Evolutionary conservation across 2,888 invertebrate species (phyloP).

Genomic region (Bellardia bayeri): DNA sequence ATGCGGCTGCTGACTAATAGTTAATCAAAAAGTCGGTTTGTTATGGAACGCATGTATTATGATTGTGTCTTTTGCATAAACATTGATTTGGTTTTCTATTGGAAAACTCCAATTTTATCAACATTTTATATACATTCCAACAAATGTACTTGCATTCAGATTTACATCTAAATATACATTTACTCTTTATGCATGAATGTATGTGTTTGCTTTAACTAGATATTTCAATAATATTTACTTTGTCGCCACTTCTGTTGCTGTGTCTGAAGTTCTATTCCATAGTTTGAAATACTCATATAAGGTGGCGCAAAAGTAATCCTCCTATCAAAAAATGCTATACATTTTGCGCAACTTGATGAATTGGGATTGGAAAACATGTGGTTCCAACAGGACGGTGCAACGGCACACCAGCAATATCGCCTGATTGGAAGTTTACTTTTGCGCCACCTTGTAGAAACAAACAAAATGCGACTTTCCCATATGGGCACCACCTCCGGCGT

Average conservation of each 20-base stretch:
- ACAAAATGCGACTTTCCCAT: background rate
- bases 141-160: background rate
- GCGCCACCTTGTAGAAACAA: too few relatives aligned
- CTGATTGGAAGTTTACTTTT: too few relatives aligned
- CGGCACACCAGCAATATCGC: too few relatives aligned
- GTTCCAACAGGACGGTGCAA: too few relatives aligned
- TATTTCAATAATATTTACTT: conserved; percentile 5
- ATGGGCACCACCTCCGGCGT: background rate
- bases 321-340: too few relatives aligned
- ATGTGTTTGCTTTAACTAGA: background rate
- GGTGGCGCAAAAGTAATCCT: too few relatives aligned
- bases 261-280: background rate
- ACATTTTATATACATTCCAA: background rate
- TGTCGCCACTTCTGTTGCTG: conserved; percentile 14
- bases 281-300: background rate
- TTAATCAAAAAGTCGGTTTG: background rate
- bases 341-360: too few relatives aligned
- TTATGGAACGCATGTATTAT: background rate
- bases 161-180: background rate
- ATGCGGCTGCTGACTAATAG: background rate
- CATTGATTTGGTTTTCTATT: background rate
- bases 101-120: background rate
- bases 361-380: too few relatives aligned
- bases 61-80: background rate
- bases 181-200: background rate